Percentiles rank a stretch among this genome's conserved stretches.
These are phyloP conservation scores for Vimba vimba DNA, from an alignment of 2,113 vertebrate species.

Conservation along the genomic window DNA sequence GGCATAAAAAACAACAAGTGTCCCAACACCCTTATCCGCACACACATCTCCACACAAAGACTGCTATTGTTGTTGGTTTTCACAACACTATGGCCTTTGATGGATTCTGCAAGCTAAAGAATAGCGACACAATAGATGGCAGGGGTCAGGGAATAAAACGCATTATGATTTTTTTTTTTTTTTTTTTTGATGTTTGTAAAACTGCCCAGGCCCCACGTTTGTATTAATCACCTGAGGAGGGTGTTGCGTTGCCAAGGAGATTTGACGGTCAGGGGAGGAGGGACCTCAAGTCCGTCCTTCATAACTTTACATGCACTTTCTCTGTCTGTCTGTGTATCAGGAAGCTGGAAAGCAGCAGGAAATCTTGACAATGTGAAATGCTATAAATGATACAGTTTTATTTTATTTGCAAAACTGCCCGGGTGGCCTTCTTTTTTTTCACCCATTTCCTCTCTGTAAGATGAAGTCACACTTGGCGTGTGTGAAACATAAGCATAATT, in stretches of 20 bases:
- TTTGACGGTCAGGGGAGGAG: background rate
- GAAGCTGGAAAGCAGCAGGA: constrained; percentile 34
- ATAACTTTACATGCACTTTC: constrained; percentile 31
- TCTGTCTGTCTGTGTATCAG: background rate
- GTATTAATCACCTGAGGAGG: constrained; percentile 36
- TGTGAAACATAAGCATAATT: constrained; percentile 74
- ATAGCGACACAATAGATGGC: constrained; percentile 50
- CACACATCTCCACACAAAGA: constrained; percentile 62
- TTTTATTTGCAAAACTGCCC: constrained; percentile 29
- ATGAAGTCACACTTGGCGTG: constrained; percentile 65
- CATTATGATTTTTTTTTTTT: constrained; percentile 48
- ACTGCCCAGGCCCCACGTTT: constrained; percentile 12
- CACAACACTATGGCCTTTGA: constrained; percentile 63
- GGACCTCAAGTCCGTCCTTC: constrained; percentile 10
- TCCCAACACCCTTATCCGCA: constrained; percentile 59
- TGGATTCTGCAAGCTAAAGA: constrained; percentile 56
- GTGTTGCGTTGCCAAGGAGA: constrained; percentile 15
- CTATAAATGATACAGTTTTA: constrained; percentile 4
- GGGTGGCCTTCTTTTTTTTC: background rate
- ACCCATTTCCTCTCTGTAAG: constrained; percentile 38
- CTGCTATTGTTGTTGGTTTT: constrained; percentile 57
- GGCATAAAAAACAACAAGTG: constrained; percentile 65
- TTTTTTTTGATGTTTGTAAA: background rate
- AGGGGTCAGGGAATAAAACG: constrained; percentile 50
- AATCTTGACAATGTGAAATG: constrained; percentile 33